Percentiles rank a stretch among this genome's conserved stretches.
These are phyloP conservation scores for Perodicticus potto DNA, from an alignment of 2,797 vertebrate genomes.

Conservation along the genomic window DNA sequence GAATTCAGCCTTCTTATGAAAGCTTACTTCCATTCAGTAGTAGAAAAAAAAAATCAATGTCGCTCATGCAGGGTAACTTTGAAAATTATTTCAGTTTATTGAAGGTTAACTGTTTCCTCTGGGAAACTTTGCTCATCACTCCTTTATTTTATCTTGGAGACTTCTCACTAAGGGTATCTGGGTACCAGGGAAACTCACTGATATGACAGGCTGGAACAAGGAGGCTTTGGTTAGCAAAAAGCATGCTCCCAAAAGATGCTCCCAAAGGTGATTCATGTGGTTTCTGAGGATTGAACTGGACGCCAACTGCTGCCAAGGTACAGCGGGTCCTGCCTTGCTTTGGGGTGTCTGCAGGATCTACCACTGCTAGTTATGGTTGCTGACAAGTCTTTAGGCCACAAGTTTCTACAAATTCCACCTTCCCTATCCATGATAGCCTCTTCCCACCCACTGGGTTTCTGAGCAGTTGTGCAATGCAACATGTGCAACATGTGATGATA, in stretches of 20 bases:
- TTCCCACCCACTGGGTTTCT: neutral
- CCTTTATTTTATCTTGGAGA: neutral
- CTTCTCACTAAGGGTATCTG: neutral
- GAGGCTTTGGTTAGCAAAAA: neutral
- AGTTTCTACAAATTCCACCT: neutral
- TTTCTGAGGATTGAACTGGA: neutral
- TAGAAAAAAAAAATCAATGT: slow-evolving; percentile 4
- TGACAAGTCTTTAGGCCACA: neutral
- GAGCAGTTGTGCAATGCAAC: neutral
- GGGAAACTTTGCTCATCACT: neutral
- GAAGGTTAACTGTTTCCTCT: neutral
- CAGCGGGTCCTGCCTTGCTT: neutral
- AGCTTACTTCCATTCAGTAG: neutral
- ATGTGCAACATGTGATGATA: neutral
- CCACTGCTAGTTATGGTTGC: neutral
- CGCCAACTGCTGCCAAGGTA: neutral
- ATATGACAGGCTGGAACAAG: neutral
- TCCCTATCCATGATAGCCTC: neutral
- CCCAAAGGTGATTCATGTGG: neutral
- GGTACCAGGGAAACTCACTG: neutral
- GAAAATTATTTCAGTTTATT: slow-evolving; percentile 35
- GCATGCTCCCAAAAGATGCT: neutral
- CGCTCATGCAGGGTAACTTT: neutral
- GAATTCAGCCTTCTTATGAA: slow-evolving; percentile 32
- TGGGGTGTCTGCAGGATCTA: neutral